Conservation (phyloP, 23 tunicate species). For the Oikopleura albicans region DNA sequence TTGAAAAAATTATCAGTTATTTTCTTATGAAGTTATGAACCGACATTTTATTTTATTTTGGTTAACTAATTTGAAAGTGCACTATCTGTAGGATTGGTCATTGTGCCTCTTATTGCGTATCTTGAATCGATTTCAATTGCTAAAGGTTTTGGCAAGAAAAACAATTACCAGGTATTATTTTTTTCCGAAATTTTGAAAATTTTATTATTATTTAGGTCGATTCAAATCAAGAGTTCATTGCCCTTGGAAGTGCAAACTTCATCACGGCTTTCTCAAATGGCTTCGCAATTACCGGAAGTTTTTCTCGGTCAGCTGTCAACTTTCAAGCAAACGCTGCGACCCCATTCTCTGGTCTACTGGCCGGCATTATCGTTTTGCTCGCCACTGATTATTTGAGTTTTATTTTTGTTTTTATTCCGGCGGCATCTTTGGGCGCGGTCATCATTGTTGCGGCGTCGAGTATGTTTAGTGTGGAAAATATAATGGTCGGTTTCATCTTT, state of each 20-base stretch:
- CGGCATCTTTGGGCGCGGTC: not conserved
- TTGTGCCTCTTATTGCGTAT: not conserved
- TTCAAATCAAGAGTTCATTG: conserved; percentile 40
- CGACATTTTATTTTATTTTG: no score
- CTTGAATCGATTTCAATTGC: not conserved
- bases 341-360: conserved; percentile 40
- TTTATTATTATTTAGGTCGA: no score
- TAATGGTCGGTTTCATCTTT: no score
- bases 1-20: no score
- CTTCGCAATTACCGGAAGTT: conserved; percentile 40
- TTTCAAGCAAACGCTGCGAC: conserved; percentile 64
- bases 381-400: not conserved
- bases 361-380: conserved; percentile 45
- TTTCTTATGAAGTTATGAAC: no score
- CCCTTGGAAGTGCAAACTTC: conserved; percentile 43
- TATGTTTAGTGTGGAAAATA: not conserved
- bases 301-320: conserved; percentile 41
- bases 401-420: not conserved
- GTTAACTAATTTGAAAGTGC: no score
- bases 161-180: conserved; percentile 25
- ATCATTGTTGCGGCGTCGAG: not conserved
- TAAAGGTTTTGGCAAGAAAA: conserved; percentile 26
- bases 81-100: not conserved
- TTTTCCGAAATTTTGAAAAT: no score
- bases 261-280: conserved; percentile 30